phyloP scores from a whole-genome alignment of 2,888 invertebrate genomes.

The Cheilosia impressa region DNA sequence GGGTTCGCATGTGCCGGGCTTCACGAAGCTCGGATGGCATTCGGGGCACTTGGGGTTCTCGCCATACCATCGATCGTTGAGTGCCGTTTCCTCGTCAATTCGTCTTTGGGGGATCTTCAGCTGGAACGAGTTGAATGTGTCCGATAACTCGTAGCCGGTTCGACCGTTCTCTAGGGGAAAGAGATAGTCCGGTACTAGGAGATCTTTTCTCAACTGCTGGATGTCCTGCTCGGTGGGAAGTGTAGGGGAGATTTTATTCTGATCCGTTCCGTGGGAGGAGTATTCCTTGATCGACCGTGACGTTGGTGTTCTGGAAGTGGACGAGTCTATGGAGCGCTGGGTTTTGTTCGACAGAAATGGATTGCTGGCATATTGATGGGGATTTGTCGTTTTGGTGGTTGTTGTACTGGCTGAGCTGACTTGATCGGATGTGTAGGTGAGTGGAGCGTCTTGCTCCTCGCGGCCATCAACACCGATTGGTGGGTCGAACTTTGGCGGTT shows the following conservation, averaged over 20 bases:
- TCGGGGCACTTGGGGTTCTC: slow-evolving; percentile 87
- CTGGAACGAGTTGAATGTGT: slow-evolving; percentile 86
- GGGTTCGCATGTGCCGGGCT: slow-evolving; percentile 87
- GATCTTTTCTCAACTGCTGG: slow-evolving; percentile 86
- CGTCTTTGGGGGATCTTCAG: slow-evolving; percentile 85
- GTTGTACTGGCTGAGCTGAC: slow-evolving; percentile 77
- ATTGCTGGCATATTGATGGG: slow-evolving; percentile 53
- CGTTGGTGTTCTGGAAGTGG: slow-evolving; percentile 77
- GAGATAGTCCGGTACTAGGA: slow-evolving; percentile 86
- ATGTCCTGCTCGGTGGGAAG: slow-evolving; percentile 78
- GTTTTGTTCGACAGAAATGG: slow-evolving; percentile 65
- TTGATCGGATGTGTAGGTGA: slow-evolving; percentile 78
- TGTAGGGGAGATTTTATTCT: slow-evolving; percentile 53
- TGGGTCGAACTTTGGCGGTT: slow-evolving; percentile 84
- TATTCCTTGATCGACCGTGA: slow-evolving; percentile 80
- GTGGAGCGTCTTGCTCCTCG: slow-evolving; percentile 79
- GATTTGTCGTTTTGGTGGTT: slow-evolving; percentile 44
- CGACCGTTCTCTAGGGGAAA: slow-evolving; percentile 86
- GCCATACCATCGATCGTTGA: slow-evolving; percentile 84
- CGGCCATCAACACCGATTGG: slow-evolving; percentile 83
- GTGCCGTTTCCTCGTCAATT: slow-evolving; percentile 73
- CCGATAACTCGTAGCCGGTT: slow-evolving; percentile 85
- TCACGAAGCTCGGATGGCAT: slow-evolving; percentile 87
- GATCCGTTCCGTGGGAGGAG: slow-evolving; percentile 40
- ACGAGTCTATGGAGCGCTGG: slow-evolving; percentile 63